These are phyloP conservation scores for Psilopsiagon aurifrons DNA, from an alignment of 2,113 vertebrate species.

Conservation along the genomic window DNA sequence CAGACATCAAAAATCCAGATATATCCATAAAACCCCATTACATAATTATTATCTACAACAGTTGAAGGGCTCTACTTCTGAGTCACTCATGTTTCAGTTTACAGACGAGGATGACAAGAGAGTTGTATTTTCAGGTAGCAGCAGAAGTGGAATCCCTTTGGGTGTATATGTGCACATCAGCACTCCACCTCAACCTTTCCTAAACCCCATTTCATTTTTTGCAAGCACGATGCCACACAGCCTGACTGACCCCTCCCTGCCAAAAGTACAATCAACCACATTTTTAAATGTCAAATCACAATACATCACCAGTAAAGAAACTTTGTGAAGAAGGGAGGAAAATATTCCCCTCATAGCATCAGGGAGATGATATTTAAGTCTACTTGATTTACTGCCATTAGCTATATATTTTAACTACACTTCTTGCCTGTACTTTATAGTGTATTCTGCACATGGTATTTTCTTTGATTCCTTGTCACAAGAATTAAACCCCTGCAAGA, in stretches of 20 bases:
- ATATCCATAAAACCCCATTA: background rate
- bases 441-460: background rate
- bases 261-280: background rate
- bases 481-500: background rate
- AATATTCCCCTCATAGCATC: background rate
- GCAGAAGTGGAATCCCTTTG: background rate
- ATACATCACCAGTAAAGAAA: background rate
- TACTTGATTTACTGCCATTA: background rate
- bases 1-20: background rate
- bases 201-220: background rate
- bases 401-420: background rate
- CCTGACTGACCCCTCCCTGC: rapidly evolving
- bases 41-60: background rate
- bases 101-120: background rate
- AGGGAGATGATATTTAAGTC: background rate
- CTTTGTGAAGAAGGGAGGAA: background rate
- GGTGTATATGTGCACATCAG: rapidly evolving
- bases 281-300: background rate
- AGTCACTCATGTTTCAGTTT: background rate
- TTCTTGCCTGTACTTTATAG: background rate
- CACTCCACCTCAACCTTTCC: rapidly evolving
- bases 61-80: background rate
- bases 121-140: background rate
- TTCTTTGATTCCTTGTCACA: background rate
- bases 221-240: background rate